These are phyloP conservation scores for Cephalopterus ornatus DNA, from an alignment of 2,113 vertebrate species.

Conservation along the genomic window DNA sequence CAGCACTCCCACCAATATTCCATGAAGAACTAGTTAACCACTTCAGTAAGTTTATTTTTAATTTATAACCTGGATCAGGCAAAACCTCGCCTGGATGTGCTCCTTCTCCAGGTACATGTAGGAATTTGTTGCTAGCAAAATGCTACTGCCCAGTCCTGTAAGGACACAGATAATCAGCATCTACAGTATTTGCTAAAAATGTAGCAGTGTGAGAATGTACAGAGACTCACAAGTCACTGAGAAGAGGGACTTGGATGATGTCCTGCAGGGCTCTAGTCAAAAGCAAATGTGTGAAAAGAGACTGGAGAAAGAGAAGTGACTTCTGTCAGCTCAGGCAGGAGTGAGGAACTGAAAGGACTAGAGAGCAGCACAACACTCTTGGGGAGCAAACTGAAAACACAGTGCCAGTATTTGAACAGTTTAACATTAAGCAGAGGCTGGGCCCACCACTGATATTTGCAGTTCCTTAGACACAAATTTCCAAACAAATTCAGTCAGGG, in stretches of 20 bases:
- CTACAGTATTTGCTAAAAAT: background rate
- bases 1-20: background rate
- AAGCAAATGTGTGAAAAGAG: background rate
- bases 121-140: background rate
- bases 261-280: background rate
- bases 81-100: background rate
- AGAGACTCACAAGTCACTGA: background rate
- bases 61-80: background rate
- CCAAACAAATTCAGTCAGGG: background rate
- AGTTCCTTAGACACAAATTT: background rate
- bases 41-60: background rate
- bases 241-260: background rate
- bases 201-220: background rate
- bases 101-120: background rate
- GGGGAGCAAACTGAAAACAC: background rate
- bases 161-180: background rate
- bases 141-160: background rate
- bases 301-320: background rate
- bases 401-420: background rate
- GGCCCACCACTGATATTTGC: background rate
- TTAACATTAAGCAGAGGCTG: background rate
- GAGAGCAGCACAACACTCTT: background rate
- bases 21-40: background rate
- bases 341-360: background rate
- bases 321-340: background rate